Percentiles rank a stretch among this genome's conserved stretches.
Conservation (phyloP, 2,797 vertebrate species). For the Sternarchorhynchus goeldii region DNA sequence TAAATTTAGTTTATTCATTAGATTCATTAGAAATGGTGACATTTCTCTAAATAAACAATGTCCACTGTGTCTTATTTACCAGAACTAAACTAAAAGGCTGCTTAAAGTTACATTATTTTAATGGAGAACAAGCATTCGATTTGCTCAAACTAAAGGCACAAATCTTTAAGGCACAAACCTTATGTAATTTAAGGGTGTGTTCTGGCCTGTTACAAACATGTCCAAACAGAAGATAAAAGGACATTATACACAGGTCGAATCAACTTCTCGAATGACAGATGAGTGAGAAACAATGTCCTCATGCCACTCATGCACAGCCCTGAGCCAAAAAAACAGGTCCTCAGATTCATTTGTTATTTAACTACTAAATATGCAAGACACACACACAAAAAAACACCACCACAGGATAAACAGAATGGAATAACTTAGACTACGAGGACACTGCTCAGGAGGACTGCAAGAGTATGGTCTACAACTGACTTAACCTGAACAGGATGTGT, state of each 20-base stretch:
- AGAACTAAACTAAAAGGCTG: no score
- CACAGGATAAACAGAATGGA: neutral
- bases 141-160: neutral
- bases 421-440: neutral
- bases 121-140: neutral
- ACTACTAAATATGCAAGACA: neutral
- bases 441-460: neutral
- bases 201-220: constrained; percentile 1
- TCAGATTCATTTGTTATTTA: neutral
- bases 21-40: no score
- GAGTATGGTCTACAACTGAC: neutral
- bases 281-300: neutral
- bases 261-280: neutral
- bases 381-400: neutral
- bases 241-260: neutral
- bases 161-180: neutral
- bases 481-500: neutral
- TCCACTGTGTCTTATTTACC: no score
- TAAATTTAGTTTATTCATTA: no score
- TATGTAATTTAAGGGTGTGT: neutral
- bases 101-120: neutral
- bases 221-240: neutral
- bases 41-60: no score
- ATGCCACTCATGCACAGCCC: neutral
- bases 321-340: neutral